Evolutionary conservation across 2,888 invertebrate species (phyloP).

Genomic region (Horisme vitalbata): DNA sequence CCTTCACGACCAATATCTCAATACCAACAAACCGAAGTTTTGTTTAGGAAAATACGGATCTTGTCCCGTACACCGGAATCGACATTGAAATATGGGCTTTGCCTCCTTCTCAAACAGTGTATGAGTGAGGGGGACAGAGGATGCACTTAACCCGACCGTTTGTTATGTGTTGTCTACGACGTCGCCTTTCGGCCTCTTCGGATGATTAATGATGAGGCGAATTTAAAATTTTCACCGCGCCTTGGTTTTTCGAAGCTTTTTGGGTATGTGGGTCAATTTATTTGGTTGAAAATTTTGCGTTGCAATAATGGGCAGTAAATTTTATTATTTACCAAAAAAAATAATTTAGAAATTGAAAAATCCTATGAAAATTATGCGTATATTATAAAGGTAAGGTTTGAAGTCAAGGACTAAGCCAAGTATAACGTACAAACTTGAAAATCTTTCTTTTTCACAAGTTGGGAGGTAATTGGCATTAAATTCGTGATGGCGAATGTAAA

Average conservation of each 20-base stretch:
- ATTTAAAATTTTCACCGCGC: constrained; percentile 55
- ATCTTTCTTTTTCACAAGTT: no score
- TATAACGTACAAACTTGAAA: no score
- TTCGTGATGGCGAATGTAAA: no score
- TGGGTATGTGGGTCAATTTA: constrained; percentile 29
- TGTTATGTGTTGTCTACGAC: constrained; percentile 61
- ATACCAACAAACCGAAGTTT: constrained; percentile 40
- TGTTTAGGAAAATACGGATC: constrained; percentile 60
- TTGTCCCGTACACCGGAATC: constrained; percentile 56
- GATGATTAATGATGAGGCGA: constrained; percentile 63
- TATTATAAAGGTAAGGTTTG: no score
- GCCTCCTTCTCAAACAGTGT: constrained; percentile 38
- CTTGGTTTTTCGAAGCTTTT: constrained; percentile 27
- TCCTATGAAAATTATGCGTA: no score
- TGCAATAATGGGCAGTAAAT: not conserved
- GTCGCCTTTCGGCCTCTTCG: constrained; percentile 54
- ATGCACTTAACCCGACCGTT: constrained; percentile 56
- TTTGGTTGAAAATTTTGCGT: constrained; percentile 20
- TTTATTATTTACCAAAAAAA: not conserved
- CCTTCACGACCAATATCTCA: constrained; percentile 32
- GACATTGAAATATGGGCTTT: constrained; percentile 60
- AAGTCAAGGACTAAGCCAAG: no score
- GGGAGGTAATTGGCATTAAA: no score
- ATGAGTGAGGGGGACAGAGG: constrained; percentile 38
- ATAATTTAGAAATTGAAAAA: not conserved